Evolutionary conservation across 2,888 invertebrate genomes (phyloP), one percentile per base, ranked within the genome.

Genomic region (Darwinula stevensoni): DNA sequence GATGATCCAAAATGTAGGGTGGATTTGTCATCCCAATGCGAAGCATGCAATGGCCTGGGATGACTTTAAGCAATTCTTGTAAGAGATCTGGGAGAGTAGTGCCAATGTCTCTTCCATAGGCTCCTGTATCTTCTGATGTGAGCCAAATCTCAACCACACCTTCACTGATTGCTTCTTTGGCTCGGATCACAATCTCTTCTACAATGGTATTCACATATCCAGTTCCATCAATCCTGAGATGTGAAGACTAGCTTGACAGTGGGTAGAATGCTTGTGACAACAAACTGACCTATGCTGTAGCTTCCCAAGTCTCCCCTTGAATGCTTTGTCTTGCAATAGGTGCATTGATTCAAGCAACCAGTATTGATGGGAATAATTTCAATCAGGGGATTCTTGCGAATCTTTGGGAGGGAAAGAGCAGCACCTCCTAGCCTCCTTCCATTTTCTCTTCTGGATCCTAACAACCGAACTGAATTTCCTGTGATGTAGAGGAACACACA

Each of bases 1-100:
- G 54, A 49, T 94, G 84, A 42, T 94, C 86, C 34, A 91, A 54
- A 36, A 97, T 94, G 49, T 97, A 97, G 0, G 94, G 94, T 0
- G 94, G 94, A 57, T 94, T 94, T 31, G 91, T 94, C 84, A 94
- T 97, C 11, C 94, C 97, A 17, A 91, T 60, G 30, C 88, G 61
- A 44, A 84, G 59, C 50, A 73, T 62, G 41, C 75, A 74, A 4
- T 69, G 67, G 27, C 64, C 52, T 0, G 72, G 71, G 34, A 72
- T 63, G 11, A 67, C 63, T 30, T 71, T 64, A 1, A 91, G 72
- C n/a, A 97, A 54, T 46, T 64, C 55, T 65, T 73, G 67, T 15
- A 97, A 56, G 31, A 97, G 55, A 47, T 71, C 69, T 0, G 91
- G 88, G 28, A 97, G 54, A 1, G 69, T 73, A 0, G 70, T 65